These are phyloP conservation scores for Neoseiulus cucumeris DNA, from an alignment of 1,140 invertebrate genomes.

Conservation along the genomic window DNA sequence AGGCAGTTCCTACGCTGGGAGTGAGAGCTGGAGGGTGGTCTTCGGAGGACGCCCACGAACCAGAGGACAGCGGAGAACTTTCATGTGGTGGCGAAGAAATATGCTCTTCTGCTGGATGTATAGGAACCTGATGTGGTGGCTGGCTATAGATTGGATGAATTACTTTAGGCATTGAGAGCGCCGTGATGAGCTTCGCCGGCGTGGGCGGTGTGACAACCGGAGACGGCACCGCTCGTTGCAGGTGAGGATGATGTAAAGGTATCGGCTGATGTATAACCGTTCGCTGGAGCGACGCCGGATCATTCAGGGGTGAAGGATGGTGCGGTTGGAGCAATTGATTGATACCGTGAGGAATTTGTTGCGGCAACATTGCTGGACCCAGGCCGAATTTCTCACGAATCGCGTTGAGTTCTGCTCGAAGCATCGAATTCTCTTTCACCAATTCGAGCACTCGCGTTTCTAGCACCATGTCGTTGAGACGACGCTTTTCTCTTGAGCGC, in stretches of 20 bases:
- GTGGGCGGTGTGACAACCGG: slow-evolving; percentile 4
- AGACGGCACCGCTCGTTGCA: neutral
- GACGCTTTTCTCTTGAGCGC: slow-evolving; percentile 74
- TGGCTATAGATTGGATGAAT: slow-evolving; percentile 29
- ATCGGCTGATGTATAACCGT: slow-evolving; percentile 50
- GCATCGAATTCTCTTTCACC: slow-evolving; percentile 77
- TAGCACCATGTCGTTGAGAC: slow-evolving; percentile 89
- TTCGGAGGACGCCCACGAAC: slow-evolving; percentile 19
- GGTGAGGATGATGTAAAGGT: slow-evolving; percentile 34
- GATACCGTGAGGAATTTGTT: slow-evolving; percentile 14
- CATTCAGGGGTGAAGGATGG: neutral
- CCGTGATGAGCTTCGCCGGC: slow-evolving; percentile 12
- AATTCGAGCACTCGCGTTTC: slow-evolving; percentile 80
- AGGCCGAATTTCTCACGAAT: slow-evolving; percentile 74
- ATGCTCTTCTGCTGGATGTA: slow-evolving; percentile 1
- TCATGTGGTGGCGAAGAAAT: neutral
- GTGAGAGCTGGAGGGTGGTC: slow-evolving; percentile 16
- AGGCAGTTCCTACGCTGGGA: slow-evolving; percentile 12
- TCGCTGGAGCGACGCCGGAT: slow-evolving; percentile 47
- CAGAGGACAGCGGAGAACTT: slow-evolving; percentile 20
- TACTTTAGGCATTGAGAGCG: slow-evolving; percentile 16
- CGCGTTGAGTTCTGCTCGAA: slow-evolving; percentile 73
- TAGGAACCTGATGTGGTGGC: slow-evolving; percentile 25
- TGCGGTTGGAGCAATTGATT: slow-evolving; percentile 15
- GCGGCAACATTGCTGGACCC: slow-evolving; percentile 10